Evolutionary conservation across 2,888 invertebrate species (phyloP), one percentile per base, ranked within the genome.

Genomic region (Tetranychus piercei): DNA sequence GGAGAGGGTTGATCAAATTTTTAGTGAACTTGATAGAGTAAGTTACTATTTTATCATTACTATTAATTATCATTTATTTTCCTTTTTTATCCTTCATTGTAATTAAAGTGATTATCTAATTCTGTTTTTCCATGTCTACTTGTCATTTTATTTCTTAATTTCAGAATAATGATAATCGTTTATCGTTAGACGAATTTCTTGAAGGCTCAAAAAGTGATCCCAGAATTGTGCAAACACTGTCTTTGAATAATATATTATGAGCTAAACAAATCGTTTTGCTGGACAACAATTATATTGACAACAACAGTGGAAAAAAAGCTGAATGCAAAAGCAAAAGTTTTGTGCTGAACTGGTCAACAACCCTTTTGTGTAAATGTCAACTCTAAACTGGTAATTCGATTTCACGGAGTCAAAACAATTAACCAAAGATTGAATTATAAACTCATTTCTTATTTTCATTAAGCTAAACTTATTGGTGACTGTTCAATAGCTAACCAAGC

Each of bases 201-300:
- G 94, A 94, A 85, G 95, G 95, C 78, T 94, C 94, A 84, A 96
- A 96, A 85, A 94, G 94, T 75, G 96, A 97, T 84, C 96, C 96
- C 55, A 88, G 94, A 83, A 97, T 97, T 82, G 94, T 96, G 76
- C 95, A 96, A 84, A 96, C 96, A 74, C 86, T 96, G 74, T 83
- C 84, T 11, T 79, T 85, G 45, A 84, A 85, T 79, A 74, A 72
- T n/a, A 23, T 73, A 15, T 20, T n/a, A 20, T 73, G 22, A 73
- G 9, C 8, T 55, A 9, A 55, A 55, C 55, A 55, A 55, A 6
- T 5, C 34, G 3, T 34, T 34, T 34, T 34, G 34, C 4, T 55
- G 15, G 15, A 7, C 55, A 55, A 55, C 55, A 55, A 55, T 55
- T 55, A 55, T 15, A 55, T 55, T 7, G 45, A 45, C 45, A 45